Evolutionary conservation across 2,797 vertebrate species (phyloP), one percentile per base, ranked within the genome.

Genomic region (Gymnoscopelus microlampas): DNA sequence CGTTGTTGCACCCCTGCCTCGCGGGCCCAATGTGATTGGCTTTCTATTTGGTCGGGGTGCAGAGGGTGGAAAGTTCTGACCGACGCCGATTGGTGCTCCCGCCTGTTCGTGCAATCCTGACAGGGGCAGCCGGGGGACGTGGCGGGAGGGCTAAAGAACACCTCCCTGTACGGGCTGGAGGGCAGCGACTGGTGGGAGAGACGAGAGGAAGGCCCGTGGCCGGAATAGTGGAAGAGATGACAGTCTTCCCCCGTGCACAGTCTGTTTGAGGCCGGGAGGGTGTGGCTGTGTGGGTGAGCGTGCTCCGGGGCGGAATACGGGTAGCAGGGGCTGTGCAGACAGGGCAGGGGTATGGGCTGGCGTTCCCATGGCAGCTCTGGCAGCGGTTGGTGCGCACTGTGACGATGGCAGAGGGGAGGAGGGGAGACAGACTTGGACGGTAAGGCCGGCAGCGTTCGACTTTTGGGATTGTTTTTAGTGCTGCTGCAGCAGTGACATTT

Each of bases 121-220:
- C 94, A 93, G 0, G 90, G 83, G 78, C 95, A 96, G 7, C 87
- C 79, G 44, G 94, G 82, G 10, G 92, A 87, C 0, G 84, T 47
- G 1, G 90, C 14, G 3, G 85, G 74, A 24, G 94, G 85, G 79
- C 93, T 76, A 70, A 95, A 94, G 65, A 93, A 89, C 70, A 96
- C 81, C 76, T 96, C 95, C 77, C 92, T 89, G 82, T 95, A 95
- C 11, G 91, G 93, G 67, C 87, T 90, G 7, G 86, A 68, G 39
- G 88, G 83, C 63, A 93, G 81, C 0, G 89, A 87, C 12, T 83
- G 92, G 58, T 91, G 90, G 65, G 91, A 84, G 56, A 86, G 67
- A 53, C 83, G 89, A 72, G 92, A 35, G n/a, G 87, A 50, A 4
- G 77, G 83, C 24, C 67, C 50, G 56, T 91, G 83, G 68, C 81